A percentile compares a stretch with the other conserved stretches of the same genome.
phyloP scores from a whole-genome alignment of 2,888 invertebrate species.

The Tolmerus cingulatus region DNA sequence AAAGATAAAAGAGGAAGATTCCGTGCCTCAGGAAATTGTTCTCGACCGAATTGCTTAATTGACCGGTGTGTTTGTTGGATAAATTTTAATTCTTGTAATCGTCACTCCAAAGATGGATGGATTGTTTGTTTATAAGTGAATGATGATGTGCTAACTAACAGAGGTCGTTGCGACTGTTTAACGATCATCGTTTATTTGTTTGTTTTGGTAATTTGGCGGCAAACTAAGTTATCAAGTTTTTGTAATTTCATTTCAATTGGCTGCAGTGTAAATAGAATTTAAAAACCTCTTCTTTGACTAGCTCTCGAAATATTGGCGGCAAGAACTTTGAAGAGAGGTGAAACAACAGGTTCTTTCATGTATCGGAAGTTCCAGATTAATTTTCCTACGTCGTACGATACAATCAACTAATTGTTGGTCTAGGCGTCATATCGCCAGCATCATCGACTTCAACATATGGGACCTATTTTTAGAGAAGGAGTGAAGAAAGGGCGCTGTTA shows the following conservation, averaged over 20 bases:
- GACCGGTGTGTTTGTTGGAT: neutral
- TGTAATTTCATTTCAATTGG: neutral
- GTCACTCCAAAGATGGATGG: neutral
- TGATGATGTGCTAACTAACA: neutral
- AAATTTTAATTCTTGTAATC: neutral
- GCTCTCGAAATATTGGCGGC: neutral
- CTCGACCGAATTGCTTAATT: neutral
- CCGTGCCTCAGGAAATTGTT: neutral
- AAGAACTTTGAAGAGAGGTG: neutral
- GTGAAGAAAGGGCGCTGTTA: neutral
- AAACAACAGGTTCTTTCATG: neutral
- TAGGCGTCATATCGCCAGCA: neutral
- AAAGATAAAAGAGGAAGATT: neutral
- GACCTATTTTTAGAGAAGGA: neutral
- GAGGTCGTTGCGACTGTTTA: neutral
- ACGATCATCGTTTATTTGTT: neutral
- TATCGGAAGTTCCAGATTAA: neutral
- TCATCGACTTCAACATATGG: neutral
- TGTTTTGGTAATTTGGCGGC: neutral
- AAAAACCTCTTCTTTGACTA: neutral
- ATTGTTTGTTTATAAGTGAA: neutral
- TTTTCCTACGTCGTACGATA: neutral
- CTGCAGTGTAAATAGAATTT: neutral
- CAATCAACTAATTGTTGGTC: neutral
- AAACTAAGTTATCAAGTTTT: neutral